Conservation (phyloP, 2,113 vertebrate genomes). For the Ploceus nigricollis region DNA sequence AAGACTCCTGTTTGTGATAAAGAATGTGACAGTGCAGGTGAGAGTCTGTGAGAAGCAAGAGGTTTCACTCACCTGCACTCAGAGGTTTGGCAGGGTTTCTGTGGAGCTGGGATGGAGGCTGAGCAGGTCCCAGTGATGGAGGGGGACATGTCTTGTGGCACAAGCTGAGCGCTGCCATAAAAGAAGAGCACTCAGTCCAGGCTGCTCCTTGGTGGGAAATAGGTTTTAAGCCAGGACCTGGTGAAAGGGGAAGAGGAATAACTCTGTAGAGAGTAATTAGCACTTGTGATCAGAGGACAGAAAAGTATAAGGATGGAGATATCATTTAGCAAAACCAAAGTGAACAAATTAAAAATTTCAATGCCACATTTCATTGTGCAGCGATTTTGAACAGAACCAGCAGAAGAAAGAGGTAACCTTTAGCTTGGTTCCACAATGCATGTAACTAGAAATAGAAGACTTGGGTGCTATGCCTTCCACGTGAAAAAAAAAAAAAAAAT, state of each 20-base stretch:
- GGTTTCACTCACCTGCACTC: background rate
- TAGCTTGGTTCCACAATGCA: background rate
- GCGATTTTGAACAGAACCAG: background rate
- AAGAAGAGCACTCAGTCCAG: background rate
- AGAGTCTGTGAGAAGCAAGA: background rate
- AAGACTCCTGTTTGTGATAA: background rate
- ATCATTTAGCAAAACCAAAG: background rate
- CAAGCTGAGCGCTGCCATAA: background rate
- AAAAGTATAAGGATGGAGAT: background rate
- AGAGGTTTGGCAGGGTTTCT: background rate
- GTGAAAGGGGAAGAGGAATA: background rate
- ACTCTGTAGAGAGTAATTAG: background rate
- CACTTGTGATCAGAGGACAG: background rate
- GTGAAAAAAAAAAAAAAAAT: fast-evolving
- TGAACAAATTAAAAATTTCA: background rate
- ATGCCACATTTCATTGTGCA: background rate
- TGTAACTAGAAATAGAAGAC: background rate
- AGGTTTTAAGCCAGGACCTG: background rate
- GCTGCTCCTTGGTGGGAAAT: background rate
- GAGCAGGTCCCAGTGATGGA: background rate
- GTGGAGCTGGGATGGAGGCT: background rate
- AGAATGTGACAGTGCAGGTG: background rate
- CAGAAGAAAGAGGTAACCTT: background rate
- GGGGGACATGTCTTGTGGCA: background rate
- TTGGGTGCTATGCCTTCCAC: background rate